These are phyloP conservation scores for Cantharis flavilabris DNA, from an alignment of 2,888 invertebrate species.

Conservation along the genomic window DNA sequence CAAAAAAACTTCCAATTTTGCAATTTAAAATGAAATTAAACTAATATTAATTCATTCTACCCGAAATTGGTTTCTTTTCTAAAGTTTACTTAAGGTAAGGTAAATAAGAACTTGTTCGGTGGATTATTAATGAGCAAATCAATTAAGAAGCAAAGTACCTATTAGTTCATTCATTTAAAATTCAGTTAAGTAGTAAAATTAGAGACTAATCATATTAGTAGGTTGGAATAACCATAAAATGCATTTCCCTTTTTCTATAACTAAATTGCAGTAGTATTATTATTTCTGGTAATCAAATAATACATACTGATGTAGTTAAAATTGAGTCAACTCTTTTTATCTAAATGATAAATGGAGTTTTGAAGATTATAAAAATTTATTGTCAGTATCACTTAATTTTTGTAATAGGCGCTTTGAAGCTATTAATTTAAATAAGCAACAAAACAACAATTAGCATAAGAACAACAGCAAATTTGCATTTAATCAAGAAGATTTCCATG, in stretches of 20 bases:
- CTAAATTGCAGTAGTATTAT: too few species aligned
- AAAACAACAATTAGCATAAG: slow-evolving; percentile 21
- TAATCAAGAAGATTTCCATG: slow-evolving; percentile 31
- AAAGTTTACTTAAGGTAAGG: background rate
- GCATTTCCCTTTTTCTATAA: too few species aligned
- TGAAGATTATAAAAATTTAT: background rate
- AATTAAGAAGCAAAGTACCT: background rate
- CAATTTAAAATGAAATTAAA: background rate
- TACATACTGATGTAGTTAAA: background rate
- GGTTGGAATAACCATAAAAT: too few species aligned
- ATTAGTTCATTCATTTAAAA: background rate
- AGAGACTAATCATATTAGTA: background rate
- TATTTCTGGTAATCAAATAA: too few species aligned
- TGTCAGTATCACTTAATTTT: background rate
- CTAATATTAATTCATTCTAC: too few species aligned
- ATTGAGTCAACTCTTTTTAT: background rate
- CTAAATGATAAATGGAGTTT: background rate
- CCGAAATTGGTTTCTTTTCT: background rate
- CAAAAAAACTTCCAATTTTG: background rate
- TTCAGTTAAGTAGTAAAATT: background rate
- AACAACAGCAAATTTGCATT: slow-evolving; percentile 31
- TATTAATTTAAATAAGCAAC: slow-evolving; percentile 14
- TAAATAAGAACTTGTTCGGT: background rate
- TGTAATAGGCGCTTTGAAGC: slow-evolving; percentile 5
- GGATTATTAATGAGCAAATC: background rate